Percentiles rank a stretch among this genome's conserved stretches.
phyloP scores from a whole-genome alignment of 1,140 invertebrate species.

The Formica selysi region DNA sequence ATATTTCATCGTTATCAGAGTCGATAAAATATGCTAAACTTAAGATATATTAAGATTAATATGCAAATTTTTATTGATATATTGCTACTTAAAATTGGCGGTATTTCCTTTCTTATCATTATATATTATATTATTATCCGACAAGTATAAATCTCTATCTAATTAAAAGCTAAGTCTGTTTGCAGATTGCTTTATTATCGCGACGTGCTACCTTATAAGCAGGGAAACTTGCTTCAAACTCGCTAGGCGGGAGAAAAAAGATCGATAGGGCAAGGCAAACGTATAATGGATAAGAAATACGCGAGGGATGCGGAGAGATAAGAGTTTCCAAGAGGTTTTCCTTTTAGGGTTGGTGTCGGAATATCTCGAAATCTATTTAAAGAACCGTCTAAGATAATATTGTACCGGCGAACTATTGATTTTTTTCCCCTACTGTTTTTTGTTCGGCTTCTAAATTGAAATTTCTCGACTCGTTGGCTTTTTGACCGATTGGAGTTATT shows the following conservation, averaged over 20 bases:
- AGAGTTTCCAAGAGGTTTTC: slow-evolving; percentile 69
- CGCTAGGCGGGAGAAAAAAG: slow-evolving; percentile 45
- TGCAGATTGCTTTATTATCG: slow-evolving; percentile 21
- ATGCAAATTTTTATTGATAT: background rate
- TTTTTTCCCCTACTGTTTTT: slow-evolving; percentile 51
- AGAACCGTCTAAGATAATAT: slow-evolving; percentile 77
- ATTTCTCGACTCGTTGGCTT: slow-evolving; percentile 19
- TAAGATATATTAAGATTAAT: no score
- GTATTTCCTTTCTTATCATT: background rate
- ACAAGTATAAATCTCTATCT: slow-evolving; percentile 20
- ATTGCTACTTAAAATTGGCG: background rate
- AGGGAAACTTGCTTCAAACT: slow-evolving; percentile 68
- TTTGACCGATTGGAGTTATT: background rate
- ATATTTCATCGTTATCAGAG: no score
- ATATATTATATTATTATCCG: slow-evolving; percentile 9
- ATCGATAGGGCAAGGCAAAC: slow-evolving; percentile 62
- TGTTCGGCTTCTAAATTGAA: slow-evolving; percentile 19
- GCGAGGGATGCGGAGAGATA: slow-evolving; percentile 80
- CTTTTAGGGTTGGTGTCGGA: slow-evolving; percentile 63
- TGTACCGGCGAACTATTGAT: slow-evolving; percentile 61
- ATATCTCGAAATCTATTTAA: slow-evolving; percentile 84
- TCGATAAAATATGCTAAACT: no score
- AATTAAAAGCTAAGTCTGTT: slow-evolving; percentile 8
- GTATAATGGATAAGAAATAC: slow-evolving; percentile 77
- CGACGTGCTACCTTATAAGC: slow-evolving; percentile 5